A percentile compares a stretch with the other conserved stretches of the same genome.
phyloP scores from a whole-genome alignment of 2,888 invertebrate genomes.

The Lasioglossum calceatum region DNA sequence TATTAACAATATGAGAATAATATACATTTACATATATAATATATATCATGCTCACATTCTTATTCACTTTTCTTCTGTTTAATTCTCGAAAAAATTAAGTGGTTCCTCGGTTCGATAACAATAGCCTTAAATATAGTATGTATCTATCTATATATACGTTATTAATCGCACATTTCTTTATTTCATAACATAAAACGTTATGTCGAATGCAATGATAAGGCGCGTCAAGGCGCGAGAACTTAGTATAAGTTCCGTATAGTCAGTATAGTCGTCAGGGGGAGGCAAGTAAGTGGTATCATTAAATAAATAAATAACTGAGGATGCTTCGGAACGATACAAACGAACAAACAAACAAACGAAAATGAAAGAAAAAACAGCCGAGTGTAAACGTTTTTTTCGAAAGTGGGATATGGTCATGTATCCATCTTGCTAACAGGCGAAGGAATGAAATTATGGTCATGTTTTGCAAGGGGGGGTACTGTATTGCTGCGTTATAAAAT shows the following conservation, averaged over 20 bases:
- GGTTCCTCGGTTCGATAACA: constrained; percentile 41
- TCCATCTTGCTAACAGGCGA: not conserved
- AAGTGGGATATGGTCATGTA: constrained; percentile 24
- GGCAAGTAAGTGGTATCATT: constrained; percentile 24
- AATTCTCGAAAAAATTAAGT: constrained; percentile 47
- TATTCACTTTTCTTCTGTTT: not conserved
- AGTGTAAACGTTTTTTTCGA: constrained; percentile 27
- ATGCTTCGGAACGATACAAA: constrained; percentile 1
- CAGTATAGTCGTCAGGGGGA: constrained; percentile 6
- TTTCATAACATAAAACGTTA: constrained; percentile 68
- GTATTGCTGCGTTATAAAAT: constrained; percentile 46
- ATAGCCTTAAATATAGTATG: constrained; percentile 56
- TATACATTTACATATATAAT: constrained; percentile 57
- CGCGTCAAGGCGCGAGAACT: constrained; percentile 36
- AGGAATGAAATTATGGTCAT: constrained; percentile 29
- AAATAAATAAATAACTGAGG: constrained; percentile 66
- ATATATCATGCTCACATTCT: constrained; percentile 58
- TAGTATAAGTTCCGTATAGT: constrained; percentile 51
- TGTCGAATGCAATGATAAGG: constrained; percentile 34
- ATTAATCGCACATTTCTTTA: constrained; percentile 44
- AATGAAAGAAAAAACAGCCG: constrained; percentile 10
- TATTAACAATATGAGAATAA: constrained; percentile 66
- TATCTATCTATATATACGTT: constrained; percentile 27
- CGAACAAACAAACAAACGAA: not conserved
- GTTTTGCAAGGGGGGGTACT: constrained; percentile 16